Percentiles rank a stretch among this genome's conserved stretches.
phyloP scores from a whole-genome alignment of 2,888 invertebrate genomes.

The Cephus nigrinus region DNA sequence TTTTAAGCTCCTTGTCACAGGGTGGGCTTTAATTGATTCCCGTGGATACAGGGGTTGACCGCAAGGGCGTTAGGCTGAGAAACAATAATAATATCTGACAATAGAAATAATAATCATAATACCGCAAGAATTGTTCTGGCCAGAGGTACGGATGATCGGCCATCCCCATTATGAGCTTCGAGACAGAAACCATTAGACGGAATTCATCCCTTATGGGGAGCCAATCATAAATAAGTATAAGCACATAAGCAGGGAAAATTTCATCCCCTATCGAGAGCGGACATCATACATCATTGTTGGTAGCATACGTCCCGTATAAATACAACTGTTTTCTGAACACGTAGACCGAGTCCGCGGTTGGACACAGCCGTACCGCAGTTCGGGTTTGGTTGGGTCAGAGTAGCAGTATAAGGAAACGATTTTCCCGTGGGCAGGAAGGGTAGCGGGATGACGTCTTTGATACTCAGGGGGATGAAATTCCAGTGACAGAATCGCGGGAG shows the following conservation, averaged over 20 bases:
- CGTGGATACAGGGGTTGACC: too few relatives aligned
- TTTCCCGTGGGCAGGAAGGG: conserved; percentile 1
- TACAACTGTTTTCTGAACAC: neutral
- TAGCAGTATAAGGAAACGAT: neutral
- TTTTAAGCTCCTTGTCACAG: too few relatives aligned
- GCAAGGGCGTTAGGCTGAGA: too few relatives aligned
- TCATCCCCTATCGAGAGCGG: neutral
- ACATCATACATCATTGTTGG: neutral
- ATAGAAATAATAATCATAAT: too few relatives aligned
- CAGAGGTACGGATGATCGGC: too few relatives aligned
- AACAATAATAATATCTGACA: too few relatives aligned
- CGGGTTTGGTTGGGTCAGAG: neutral
- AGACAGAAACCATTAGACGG: conserved; percentile 4
- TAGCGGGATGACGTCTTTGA: neutral
- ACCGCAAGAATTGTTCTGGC: too few relatives aligned
- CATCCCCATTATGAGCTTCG: too few relatives aligned
- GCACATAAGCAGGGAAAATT: conserved; percentile 19
- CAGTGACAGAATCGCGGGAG: neutral
- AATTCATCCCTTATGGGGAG: neutral
- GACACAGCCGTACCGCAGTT: too few relatives aligned
- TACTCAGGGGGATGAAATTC: conserved; percentile 10
- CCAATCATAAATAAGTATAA: conserved; percentile 27
- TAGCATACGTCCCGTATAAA: conserved; percentile 4
- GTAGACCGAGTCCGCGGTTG: too few relatives aligned
- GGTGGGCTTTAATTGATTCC: too few relatives aligned